Evolutionary conservation across 2,888 invertebrate genomes (phyloP).

Genomic region (Pasiphila rectangulata): DNA sequence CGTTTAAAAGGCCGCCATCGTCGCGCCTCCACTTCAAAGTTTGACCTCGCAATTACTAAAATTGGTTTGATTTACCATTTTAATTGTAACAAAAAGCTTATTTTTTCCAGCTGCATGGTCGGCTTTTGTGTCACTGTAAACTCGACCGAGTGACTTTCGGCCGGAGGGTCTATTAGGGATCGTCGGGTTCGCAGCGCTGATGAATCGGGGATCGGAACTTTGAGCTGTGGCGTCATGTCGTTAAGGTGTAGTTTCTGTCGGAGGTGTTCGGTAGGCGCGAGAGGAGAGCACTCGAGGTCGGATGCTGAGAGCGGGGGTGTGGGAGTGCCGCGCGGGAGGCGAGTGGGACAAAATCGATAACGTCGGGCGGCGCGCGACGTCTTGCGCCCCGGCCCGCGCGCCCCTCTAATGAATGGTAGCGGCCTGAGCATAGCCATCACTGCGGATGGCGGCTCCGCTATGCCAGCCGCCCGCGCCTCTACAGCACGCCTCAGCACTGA

Average conservation of each 20-base stretch:
- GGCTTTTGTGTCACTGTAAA: conserved; percentile 65
- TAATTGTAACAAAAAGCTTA: conserved; percentile 81
- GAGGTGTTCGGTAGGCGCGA: conserved; percentile 77
- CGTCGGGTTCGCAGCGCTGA: conserved; percentile 54
- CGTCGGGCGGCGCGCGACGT: conserved; percentile 79
- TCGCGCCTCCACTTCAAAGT: conserved; percentile 69
- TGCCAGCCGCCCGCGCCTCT: conserved; percentile 56
- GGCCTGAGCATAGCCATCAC: conserved; percentile 76
- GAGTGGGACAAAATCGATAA: conserved; percentile 78
- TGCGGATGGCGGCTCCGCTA: conserved; percentile 71
- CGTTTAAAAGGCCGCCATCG: conserved; percentile 58
- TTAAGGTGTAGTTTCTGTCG: conserved; percentile 78
- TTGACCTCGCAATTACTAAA: conserved; percentile 80
- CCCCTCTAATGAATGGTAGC: conserved; percentile 79
- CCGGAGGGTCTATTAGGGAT: conserved; percentile 73
- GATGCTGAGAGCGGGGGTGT: conserved; percentile 76
- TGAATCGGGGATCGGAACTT: conserved; percentile 58
- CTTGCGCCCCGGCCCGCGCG: conserved; percentile 65
- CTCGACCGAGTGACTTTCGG: conserved; percentile 78
- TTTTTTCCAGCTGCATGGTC: conserved; percentile 69
- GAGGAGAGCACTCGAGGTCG: conserved; percentile 80
- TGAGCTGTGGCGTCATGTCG: conserved; percentile 73
- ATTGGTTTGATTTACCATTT: conserved; percentile 81
- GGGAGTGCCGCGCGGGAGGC: conserved; percentile 54
- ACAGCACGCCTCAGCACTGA: conserved; percentile 37